phyloP scores from a whole-genome alignment of 1,140 invertebrate genomes.

The Solenopsis invicta region DNA sequence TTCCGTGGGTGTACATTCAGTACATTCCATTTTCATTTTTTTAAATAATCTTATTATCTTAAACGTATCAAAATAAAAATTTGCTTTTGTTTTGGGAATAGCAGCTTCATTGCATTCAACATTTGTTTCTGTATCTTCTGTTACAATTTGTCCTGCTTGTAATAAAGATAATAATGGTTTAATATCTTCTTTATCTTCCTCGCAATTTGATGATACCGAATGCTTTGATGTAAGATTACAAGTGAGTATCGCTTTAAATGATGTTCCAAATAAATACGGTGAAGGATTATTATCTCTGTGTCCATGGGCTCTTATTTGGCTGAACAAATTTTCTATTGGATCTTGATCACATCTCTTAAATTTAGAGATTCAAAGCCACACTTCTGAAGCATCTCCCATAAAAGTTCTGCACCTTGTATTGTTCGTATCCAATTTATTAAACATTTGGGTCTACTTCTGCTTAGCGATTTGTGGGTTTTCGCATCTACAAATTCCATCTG shows the following conservation, averaged over 20 bases:
- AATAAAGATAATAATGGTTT: background rate
- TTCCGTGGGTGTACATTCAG: no score
- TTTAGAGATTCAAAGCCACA: background rate
- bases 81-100: background rate
- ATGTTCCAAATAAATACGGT: slow-evolving; percentile 9
- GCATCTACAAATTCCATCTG: slow-evolving; percentile 6
- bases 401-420: background rate
- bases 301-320: slow-evolving; percentile 11
- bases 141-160: background rate
- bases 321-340: background rate
- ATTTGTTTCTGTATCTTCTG: background rate
- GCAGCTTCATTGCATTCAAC: background rate
- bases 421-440: background rate
- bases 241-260: slow-evolving; percentile 8
- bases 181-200: background rate
- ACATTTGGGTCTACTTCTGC: slow-evolving; percentile 16
- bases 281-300: background rate
- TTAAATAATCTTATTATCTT: background rate
- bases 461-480: background rate
- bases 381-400: slow-evolving; percentile 7
- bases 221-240: slow-evolving; percentile 2
- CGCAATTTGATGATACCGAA: background rate
- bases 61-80: background rate
- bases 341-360: slow-evolving; percentile 7
- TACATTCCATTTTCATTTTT: background rate